These are phyloP conservation scores for Drosophila tanythrix DNA, from an alignment of 2,888 invertebrate species.

Conservation along the genomic window DNA sequence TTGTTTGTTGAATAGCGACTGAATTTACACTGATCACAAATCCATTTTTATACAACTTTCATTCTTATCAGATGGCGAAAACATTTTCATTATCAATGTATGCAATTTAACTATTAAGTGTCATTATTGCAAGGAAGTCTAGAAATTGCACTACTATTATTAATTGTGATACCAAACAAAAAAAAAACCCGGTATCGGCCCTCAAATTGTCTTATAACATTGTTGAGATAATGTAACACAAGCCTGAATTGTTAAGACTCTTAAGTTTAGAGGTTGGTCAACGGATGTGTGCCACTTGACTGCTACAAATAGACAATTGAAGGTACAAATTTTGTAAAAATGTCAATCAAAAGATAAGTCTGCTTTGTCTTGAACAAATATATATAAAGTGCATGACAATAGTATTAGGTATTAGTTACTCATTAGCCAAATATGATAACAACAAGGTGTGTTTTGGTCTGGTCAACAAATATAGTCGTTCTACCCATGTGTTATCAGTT, in stretches of 20 bases:
- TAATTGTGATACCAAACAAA: neutral
- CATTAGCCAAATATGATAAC: slow-evolving; percentile 1
- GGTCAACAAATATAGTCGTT: neutral
- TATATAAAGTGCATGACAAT: neutral
- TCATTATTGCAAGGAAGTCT: neutral
- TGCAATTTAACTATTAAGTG: neutral
- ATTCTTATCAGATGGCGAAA: slow-evolving; percentile 5
- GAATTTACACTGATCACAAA: slow-evolving; percentile 4
- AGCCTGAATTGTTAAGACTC: neutral
- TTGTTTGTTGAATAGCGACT: slow-evolving; percentile 51
- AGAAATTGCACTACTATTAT: neutral
- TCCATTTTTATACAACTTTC: slow-evolving; percentile 27
- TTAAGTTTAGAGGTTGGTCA: neutral
- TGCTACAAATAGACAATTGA: neutral
- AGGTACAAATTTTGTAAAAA: neutral
- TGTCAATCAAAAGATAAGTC: neutral
- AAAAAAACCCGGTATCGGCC: neutral
- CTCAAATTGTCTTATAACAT: neutral
- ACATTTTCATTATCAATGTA: slow-evolving; percentile 10
- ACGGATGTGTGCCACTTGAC: neutral
- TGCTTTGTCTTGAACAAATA: neutral
- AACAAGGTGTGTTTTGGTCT: neutral
- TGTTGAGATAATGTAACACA: neutral
- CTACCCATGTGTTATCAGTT: neutral
- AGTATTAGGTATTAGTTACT: neutral